Evolutionary conservation across 2,797 vertebrate genomes (phyloP), one percentile per base, ranked within the genome.

Genomic region (Clarias platycephalus): DNA sequence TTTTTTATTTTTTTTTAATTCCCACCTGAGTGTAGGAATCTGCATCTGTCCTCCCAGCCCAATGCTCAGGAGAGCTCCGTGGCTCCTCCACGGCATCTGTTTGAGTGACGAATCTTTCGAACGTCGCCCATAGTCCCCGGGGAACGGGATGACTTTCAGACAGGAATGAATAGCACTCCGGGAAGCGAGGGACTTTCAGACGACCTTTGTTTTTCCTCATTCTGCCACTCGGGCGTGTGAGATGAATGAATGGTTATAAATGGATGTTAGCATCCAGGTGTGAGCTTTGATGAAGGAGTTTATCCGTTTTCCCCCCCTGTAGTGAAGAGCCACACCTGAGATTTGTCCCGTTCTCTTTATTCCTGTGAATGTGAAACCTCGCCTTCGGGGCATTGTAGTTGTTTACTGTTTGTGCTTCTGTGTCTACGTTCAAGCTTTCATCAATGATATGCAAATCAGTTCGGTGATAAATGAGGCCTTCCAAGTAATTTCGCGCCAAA

Each of bases 71-170:
- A 93, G 93, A 94, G 84, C 64, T 44, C 71, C 79, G 71, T 22
- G 87, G 87, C 86, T 85, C 71, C 63, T 88, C 87, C 89, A 90
- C 91, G 91, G 90, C 92, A 92, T 93, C 93, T 94, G 93, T 93
- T 91, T 86, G 67, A 77, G 71, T 91, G 83, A 91, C 90, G 88
- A 89, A 91, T 88, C 89, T 89, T 87, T 44, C 22, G 44, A 62
- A 63, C 57, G 88, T 91, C 87, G 91, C 87, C 91, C 91, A 90
- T 91, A 85, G 28, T 91, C 90, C 91, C 90, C 12, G 83, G 9
- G 77, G 92, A 90, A 88, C 85, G 75, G 68, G 66, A 60, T 81
- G 64, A 84, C 34, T 84, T 82, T 87, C 34, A 81, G 55, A 76
- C 71, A 84, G 72, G 81, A 82, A 89, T 86, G 80, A 18, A 34